Base-by-base conservation (phyloP, 2,888 invertebrate genomes). In the Caenorhabditis sp. region DNA sequence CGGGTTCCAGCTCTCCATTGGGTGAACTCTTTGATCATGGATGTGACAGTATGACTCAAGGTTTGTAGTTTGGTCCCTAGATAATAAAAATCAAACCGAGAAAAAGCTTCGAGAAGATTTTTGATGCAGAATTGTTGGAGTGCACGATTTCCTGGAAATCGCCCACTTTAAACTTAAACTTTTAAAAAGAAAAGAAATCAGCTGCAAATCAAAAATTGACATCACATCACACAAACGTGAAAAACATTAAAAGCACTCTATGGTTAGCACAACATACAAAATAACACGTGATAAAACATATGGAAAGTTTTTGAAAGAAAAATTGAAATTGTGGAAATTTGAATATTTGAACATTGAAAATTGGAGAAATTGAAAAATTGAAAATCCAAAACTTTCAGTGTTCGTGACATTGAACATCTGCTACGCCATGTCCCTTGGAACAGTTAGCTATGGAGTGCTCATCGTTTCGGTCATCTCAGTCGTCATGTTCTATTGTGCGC, bases 1-100 rank as follows among this genome's bases (percentile, higher is more conserved):
- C 98, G 18, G 95, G 95, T 87, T 95, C 95, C 79, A 96, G 96
- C 87, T 95, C 95, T 60, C 98, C 98, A 0, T 93, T 99, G 20
- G 99, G 99, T 15, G 99, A 99, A 93, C 94, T 99, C 26, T 99
- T 99, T 93, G 99, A 99, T 93, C 99, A 99, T 93, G 99, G 99
- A 88, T 99, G 99, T 93, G 99, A 99, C 93, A 97, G 98, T 50
- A 95, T 98, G 93, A 97, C 98, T 26, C 97, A 98, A 88, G 94
- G 94, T 94, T 90, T 87, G 84, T 55, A 18, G 9, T 15, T 32
- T 24, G 15, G 47, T 47, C 47, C 47, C 47, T 47, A 1, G 15
- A 47, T 4, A 47, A 47, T 9, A 18, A 47, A n/a, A 24, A 26
- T 24, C 22, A 51, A 28, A 58, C n/a, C 35, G 18, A n/a, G 18